phyloP scores from a whole-genome alignment of 1,140 invertebrate species.

The Drosophila dunni region DNA sequence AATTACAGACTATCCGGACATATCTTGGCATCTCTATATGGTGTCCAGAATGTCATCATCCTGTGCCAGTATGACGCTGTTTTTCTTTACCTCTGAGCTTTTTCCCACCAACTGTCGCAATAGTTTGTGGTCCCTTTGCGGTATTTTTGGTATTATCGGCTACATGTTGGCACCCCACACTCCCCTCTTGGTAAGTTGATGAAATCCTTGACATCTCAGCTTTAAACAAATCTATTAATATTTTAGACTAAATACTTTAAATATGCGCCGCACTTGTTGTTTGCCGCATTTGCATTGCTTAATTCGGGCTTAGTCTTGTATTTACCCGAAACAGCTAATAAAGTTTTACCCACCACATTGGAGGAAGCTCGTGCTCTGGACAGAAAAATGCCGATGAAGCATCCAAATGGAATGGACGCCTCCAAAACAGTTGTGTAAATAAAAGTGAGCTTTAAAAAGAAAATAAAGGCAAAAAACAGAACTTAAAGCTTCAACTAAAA shows the following conservation, averaged over 20 bases:
- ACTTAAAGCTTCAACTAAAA: too few species aligned
- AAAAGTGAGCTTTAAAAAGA: neutral
- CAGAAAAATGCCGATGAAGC: slow-evolving; percentile 14
- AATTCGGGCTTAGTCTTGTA: slow-evolving; percentile 86
- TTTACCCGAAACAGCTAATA: slow-evolving; percentile 89
- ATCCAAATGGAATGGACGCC: slow-evolving; percentile 2
- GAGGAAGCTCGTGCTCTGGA: slow-evolving; percentile 87
- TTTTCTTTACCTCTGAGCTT: slow-evolving; percentile 89
- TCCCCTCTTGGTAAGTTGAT: slow-evolving; percentile 86
- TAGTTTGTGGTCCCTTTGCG: slow-evolving; percentile 88
- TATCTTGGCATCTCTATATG: slow-evolving; percentile 87
- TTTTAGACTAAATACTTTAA: slow-evolving; percentile 84
- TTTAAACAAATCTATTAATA: neutral
- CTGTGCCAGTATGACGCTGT: slow-evolving; percentile 88
- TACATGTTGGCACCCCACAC: slow-evolving; percentile 90
- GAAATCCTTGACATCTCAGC: neutral
- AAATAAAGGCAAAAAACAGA: too few species aligned
- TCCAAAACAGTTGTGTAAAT: neutral
- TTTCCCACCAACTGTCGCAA: slow-evolving; percentile 89
- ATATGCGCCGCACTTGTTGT: slow-evolving; percentile 87
- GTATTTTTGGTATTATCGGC: slow-evolving; percentile 89
- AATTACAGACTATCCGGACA: neutral
- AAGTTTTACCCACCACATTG: slow-evolving; percentile 88
- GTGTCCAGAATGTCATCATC: slow-evolving; percentile 89
- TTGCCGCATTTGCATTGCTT: slow-evolving; percentile 86